Evolutionary conservation across 2,113 vertebrate genomes (phyloP).

Genomic region (Daboia siamensis): DNA sequence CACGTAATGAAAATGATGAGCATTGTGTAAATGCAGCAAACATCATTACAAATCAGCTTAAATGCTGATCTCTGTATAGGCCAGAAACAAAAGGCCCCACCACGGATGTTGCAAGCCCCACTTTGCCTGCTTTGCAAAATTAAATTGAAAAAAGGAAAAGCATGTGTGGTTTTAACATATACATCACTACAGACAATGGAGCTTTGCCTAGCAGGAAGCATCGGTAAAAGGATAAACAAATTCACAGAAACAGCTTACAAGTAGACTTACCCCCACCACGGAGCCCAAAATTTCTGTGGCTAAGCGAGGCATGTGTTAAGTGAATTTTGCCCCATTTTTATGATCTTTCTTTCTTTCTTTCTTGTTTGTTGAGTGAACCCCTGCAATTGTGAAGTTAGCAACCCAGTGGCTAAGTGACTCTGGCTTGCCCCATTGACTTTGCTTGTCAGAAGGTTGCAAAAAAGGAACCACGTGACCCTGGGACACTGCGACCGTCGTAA

Average conservation of each 20-base stretch:
- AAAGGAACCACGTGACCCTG: too few species aligned
- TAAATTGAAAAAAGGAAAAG: background rate
- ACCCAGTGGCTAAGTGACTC: too few species aligned
- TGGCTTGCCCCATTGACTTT: too few species aligned
- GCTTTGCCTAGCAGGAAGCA: constrained; percentile 15
- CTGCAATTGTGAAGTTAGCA: too few species aligned
- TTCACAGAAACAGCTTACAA: background rate
- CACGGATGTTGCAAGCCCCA: background rate
- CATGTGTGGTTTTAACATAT: constrained; percentile 9
- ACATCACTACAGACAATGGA: constrained; percentile 48
- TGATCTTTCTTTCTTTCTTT: too few species aligned
- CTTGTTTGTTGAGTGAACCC: too few species aligned
- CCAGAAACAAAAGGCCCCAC: constrained; percentile 35
- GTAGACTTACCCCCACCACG: background rate
- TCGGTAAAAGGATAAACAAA: background rate
- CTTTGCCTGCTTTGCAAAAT: background rate
- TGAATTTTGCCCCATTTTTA: too few species aligned
- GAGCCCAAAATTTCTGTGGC: too few species aligned
- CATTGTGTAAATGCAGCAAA: constrained; percentile 51
- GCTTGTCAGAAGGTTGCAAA: too few species aligned
- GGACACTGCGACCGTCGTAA: too few species aligned
- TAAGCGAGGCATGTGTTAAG: too few species aligned
- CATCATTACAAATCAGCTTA: constrained; percentile 42
- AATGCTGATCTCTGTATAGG: constrained; percentile 21
- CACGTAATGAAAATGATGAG: constrained; percentile 54